Evolutionary conservation across 1,140 invertebrate genomes (phyloP), one percentile per base, ranked within the genome.

Genomic region (Drosophila orena): DNA sequence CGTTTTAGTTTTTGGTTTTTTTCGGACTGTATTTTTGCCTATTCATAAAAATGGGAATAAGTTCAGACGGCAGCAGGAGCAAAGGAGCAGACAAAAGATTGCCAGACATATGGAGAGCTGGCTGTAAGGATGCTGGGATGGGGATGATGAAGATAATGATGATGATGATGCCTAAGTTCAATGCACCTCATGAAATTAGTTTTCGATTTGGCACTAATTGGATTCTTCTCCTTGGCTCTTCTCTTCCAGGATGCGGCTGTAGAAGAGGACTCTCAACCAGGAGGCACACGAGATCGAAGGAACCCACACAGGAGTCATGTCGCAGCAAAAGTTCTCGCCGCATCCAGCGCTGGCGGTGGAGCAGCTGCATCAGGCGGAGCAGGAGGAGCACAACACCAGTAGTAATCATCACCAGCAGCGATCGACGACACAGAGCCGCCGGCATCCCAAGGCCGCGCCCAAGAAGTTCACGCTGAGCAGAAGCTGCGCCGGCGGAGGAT

Each of bases 1-100:
- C 58, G 53, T 12, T 20, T 40, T 40, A 7, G 24, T 49, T 17
- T 44, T 65, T 27, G 30, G 2, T 56, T 37, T 58, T 71, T 68
- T 66, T 54, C 15, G 55, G 56, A 66, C 78, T 79, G 79, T 79
- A 77, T 89, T 84, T 79, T 88, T 89, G 85, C 77, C 84, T 89
- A 89, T 89, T 89, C 85, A 89, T 89, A 90, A 89, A 90, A 90
- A 71, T 85, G 62, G 75, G 90, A 90, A 90, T 89, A 86, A 80
- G 79, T 79, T 71, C 71, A 81, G 77, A 77, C 76, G 79, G 76
- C 52, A 55, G 74, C 69, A 81, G 54, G 14, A 66, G 54, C 44
- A 60, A 62, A 46, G 50, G 35, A 46, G 61, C 61, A 68, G 68
- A 88, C 84, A 88, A 88, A 84, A 85, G 85, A 84, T 70, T 74